Conservation (phyloP, 92 coral and sea anemone genomes). For the Muricea muricata region DNA sequence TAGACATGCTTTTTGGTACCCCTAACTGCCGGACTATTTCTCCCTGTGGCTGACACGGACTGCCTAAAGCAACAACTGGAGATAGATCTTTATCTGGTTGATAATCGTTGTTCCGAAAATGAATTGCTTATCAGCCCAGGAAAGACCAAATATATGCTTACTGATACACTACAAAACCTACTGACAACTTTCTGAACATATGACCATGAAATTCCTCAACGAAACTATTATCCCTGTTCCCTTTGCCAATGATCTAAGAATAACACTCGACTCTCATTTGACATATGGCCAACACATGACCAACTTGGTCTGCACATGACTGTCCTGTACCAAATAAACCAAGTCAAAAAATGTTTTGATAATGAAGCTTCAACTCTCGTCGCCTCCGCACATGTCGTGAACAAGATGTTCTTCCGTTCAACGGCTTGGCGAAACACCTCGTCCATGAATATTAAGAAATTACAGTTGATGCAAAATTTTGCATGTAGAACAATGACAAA, state of each 20-base stretch:
- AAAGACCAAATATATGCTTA: constrained; percentile 55
- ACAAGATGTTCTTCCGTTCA: constrained; percentile 50
- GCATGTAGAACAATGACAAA: constrained; percentile 38
- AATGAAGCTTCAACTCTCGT: constrained; percentile 25
- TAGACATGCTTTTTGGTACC: too few relatives aligned
- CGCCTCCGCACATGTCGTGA: constrained; percentile 33
- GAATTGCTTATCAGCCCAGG: constrained; percentile 58
- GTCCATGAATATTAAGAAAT: constrained; percentile 46
- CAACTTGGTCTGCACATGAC: constrained; percentile 31
- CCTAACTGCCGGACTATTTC: too few relatives aligned
- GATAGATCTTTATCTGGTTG: constrained; percentile 49
- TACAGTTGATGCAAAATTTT: constrained; percentile 57
- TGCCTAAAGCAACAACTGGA: constrained; percentile 31
- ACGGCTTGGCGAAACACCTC: constrained; percentile 63
- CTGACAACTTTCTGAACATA: constrained; percentile 13
- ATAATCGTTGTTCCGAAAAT: constrained; percentile 58
- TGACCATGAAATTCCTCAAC: constrained; percentile 34
- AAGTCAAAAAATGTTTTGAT: constrained; percentile 45
- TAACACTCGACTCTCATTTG: constrained; percentile 52
- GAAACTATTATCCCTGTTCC: constrained; percentile 33
- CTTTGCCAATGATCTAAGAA: constrained; percentile 51
- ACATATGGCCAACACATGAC: constrained; percentile 44
- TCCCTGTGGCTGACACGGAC: constrained; percentile 32
- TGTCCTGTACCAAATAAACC: constrained; percentile 46
- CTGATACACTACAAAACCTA: constrained; percentile 50